Percentiles rank a stretch among this genome's conserved stretches.
Evolutionary conservation across 2,888 invertebrate genomes (phyloP).

Genomic region (Drosophila subsilvestris): DNA sequence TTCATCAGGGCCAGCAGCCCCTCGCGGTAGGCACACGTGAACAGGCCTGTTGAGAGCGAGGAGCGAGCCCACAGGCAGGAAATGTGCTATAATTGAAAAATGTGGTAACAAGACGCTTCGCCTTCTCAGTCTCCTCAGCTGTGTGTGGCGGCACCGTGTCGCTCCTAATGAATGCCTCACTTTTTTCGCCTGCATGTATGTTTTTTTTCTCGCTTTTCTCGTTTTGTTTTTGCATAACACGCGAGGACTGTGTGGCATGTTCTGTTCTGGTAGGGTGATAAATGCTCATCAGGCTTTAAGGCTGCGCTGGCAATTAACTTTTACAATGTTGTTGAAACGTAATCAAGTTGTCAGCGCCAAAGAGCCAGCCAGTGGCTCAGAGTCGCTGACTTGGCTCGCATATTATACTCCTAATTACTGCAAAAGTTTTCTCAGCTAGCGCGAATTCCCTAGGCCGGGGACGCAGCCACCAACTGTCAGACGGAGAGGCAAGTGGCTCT

Average conservation of each 20-base stretch:
- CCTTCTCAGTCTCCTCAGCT: slow-evolving; percentile 2
- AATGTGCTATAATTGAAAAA: slow-evolving; percentile 82
- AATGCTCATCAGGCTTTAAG: slow-evolving; percentile 78
- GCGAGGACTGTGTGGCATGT: slow-evolving; percentile 51
- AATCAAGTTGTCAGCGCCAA: slow-evolving; percentile 74
- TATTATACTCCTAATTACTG: slow-evolving; percentile 71
- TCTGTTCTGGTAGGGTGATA: slow-evolving; percentile 60
- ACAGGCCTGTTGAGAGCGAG: slow-evolving; percentile 23
- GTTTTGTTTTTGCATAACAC: slow-evolving; percentile 50
- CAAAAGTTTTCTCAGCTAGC: slow-evolving; percentile 55
- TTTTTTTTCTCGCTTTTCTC: slow-evolving; percentile 35
- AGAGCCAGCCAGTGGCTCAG: slow-evolving; percentile 24
- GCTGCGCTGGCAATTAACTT: slow-evolving; percentile 75
- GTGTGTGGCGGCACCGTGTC: slow-evolving; percentile 58
- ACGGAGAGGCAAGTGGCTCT: slow-evolving; percentile 56
- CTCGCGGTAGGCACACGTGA: slow-evolving; percentile 18
- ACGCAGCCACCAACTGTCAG: slow-evolving; percentile 55
- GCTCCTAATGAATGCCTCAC: slow-evolving; percentile 77
- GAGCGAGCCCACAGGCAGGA: slow-evolving; percentile 57
- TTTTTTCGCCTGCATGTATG: slow-evolving; percentile 52
- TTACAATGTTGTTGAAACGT: slow-evolving; percentile 79
- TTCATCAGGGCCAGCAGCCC: slow-evolving; percentile 69
- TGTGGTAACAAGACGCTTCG: slow-evolving; percentile 81
- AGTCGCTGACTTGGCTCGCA: slow-evolving; percentile 45
- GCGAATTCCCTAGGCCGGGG: slow-evolving; percentile 54